Evolutionary conservation across 2,113 vertebrate species (phyloP), one percentile per base, ranked within the genome.

Genomic region (Arothron firmamentum): DNA sequence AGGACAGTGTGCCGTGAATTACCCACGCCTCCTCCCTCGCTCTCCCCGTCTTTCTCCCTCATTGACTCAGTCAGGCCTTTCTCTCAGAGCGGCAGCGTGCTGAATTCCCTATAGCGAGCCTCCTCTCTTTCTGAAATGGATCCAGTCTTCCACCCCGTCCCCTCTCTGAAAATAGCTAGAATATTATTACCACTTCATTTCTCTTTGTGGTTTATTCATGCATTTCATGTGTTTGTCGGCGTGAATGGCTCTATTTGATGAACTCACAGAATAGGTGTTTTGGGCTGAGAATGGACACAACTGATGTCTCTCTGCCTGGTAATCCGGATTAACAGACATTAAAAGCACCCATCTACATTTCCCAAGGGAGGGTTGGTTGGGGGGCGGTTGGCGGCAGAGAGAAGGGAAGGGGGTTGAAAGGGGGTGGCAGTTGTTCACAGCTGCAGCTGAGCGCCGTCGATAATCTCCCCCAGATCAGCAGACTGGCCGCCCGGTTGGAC

Each of bases 251-350:
- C 51, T 56, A 73, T 87, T 88, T 85, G 81, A 82, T 73, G 78
- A 68, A 64, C 54, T 3, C 62, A 43, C 64, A 79, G 82, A 87
- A 74, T 78, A 71, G 80, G 77, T 85, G 81, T 85, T 85, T 76
- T 55, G 73, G 77, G 67, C 71, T 70, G 65, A 78, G 80, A 85
- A 78, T 75, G 85, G 76, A 80, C 74, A 79, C 80, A 79, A 78
- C 77, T 68, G 78, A 86, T 83, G 79, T 79, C 85, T 72, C 63
- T 80, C 72, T 72, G 80, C 73, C 63, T 70, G 64, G 53, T 92
- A 90, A 92, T 87, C 88, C 88, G 85, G 90, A 91, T 89, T 90
- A 91, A 76, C 73, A 20, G 65, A 88, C 85, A 85, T 87, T 83
- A 81, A 88, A 92, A 85, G 71, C 69, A 56, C 72, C 80, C 77